These are phyloP conservation scores for Syngnathus scovelli DNA, from an alignment of 2,113 vertebrate species.

Conservation along the genomic window DNA sequence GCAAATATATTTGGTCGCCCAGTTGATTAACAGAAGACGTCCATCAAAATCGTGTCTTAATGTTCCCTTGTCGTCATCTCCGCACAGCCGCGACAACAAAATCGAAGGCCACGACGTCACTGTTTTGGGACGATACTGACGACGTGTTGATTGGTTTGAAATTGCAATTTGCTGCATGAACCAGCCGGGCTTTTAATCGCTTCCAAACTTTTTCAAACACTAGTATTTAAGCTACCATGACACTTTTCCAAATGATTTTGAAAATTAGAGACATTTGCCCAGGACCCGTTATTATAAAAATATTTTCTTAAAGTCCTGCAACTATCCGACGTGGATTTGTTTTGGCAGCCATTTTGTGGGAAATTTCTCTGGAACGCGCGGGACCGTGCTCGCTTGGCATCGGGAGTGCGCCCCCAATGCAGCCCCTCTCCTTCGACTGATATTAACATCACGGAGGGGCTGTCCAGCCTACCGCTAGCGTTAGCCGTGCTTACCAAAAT, in stretches of 20 bases:
- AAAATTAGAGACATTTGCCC: background rate
- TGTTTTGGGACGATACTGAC: background rate
- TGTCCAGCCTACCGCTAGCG: slow-evolving; percentile 49
- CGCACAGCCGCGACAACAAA: background rate
- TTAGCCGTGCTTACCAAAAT: slow-evolving; percentile 46
- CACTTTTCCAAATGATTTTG: background rate
- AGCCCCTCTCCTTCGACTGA: slow-evolving; percentile 63
- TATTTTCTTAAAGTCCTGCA: background rate
- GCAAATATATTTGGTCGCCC: background rate
- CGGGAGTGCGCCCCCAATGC: slow-evolving; percentile 66
- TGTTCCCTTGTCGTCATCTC: background rate
- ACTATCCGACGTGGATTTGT: slow-evolving; percentile 50
- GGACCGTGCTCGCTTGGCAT: slow-evolving; percentile 46
- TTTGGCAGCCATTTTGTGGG: slow-evolving; percentile 80
- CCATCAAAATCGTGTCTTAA: background rate
- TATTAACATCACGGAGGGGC: slow-evolving; percentile 58
- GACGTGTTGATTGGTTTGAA: background rate
- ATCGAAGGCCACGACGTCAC: background rate
- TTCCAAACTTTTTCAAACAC: background rate
- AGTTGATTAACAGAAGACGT: background rate
- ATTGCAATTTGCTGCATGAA: background rate
- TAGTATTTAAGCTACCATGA: background rate
- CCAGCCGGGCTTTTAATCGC: background rate
- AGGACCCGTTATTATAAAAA: background rate
- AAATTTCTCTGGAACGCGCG: slow-evolving; percentile 50